These are phyloP conservation scores for Heterodera filipjevi DNA, from an alignment of 2,888 invertebrate genomes.

Conservation along the genomic window DNA sequence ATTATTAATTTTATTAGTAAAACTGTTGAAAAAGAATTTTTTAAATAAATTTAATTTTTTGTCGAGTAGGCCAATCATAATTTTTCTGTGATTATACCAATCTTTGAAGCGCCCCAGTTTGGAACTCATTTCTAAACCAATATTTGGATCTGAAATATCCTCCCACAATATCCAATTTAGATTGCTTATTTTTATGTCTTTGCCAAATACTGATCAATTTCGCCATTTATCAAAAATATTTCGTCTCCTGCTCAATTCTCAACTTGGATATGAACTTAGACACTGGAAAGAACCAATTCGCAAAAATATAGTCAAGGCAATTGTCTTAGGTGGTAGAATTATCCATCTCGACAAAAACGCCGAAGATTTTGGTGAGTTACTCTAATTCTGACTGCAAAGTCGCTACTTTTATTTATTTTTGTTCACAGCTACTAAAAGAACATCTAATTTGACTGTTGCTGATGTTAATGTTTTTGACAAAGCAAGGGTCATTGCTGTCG, in stretches of 20 bases:
- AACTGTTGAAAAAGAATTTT: too few species aligned
- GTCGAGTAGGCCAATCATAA: too few species aligned
- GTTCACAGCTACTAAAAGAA: background rate
- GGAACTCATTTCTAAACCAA: background rate
- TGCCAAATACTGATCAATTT: background rate
- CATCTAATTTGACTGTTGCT: background rate
- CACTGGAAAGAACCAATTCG: slow-evolving; percentile 44
- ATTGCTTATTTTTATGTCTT: background rate
- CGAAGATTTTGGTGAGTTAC: background rate
- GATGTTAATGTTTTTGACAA: slow-evolving; percentile 44
- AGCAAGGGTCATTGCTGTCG: slow-evolving; percentile 48
- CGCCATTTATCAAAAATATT: background rate
- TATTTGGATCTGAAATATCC: too few species aligned
- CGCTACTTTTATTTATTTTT: slow-evolving; percentile 11
- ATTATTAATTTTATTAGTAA: too few species aligned
- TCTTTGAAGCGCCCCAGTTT: too few species aligned
- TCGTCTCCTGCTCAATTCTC: slow-evolving; percentile 31
- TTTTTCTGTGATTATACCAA: too few species aligned
- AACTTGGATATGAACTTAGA: slow-evolving; percentile 59
- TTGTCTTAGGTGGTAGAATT: slow-evolving; percentile 50
- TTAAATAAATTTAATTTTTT: too few species aligned
- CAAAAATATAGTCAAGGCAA: slow-evolving; percentile 37
- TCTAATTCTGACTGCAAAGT: too few species aligned
- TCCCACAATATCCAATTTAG: too few species aligned
- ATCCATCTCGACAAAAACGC: slow-evolving; percentile 43